Percentiles rank a stretch among this genome's conserved stretches.
Conservation (phyloP, 2,797 vertebrate genomes). For the Gymnodraco acuticeps region DNA sequence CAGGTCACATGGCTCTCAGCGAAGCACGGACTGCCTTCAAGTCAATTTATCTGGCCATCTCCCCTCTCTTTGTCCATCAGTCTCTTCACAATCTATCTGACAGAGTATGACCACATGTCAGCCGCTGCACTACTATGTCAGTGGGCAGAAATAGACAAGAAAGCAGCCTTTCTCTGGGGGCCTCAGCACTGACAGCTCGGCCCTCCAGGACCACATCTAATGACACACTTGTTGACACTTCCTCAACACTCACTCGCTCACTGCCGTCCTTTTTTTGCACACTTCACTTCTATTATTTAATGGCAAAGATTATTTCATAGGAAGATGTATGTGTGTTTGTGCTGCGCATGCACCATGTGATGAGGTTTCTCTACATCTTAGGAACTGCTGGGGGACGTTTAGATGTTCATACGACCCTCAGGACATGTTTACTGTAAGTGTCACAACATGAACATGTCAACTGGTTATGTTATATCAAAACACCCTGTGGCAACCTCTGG, state of each 20-base stretch:
- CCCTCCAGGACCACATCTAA: slow-evolving; percentile 74
- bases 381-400: slow-evolving; percentile 22
- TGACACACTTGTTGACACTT: slow-evolving; percentile 76
- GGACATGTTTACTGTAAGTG: slow-evolving; percentile 55
- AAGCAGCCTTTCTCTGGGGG: slow-evolving; percentile 70
- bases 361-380: slow-evolving; percentile 18
- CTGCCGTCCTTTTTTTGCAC: slow-evolving; percentile 48
- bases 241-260: slow-evolving; percentile 43
- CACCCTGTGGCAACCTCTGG: not conserved
- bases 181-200: slow-evolving; percentile 73
- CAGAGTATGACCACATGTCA: slow-evolving; percentile 78
- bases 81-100: slow-evolving; percentile 56
- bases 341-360: not conserved
- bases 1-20: slow-evolving; percentile 32
- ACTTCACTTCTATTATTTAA: slow-evolving; percentile 51
- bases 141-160: slow-evolving; percentile 76
- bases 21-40: slow-evolving; percentile 17
- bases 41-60: slow-evolving; percentile 46
- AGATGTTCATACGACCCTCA: slow-evolving; percentile 49
- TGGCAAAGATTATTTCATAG: slow-evolving; percentile 14
- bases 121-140: slow-evolving; percentile 68
- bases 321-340: not conserved
- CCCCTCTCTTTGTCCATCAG: slow-evolving; percentile 55
- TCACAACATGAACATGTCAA: slow-evolving; percentile 58
- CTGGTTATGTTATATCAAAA: not conserved